Conservation (phyloP, 2,888 invertebrate genomes). For the Tetranychus truncatus region DNA sequence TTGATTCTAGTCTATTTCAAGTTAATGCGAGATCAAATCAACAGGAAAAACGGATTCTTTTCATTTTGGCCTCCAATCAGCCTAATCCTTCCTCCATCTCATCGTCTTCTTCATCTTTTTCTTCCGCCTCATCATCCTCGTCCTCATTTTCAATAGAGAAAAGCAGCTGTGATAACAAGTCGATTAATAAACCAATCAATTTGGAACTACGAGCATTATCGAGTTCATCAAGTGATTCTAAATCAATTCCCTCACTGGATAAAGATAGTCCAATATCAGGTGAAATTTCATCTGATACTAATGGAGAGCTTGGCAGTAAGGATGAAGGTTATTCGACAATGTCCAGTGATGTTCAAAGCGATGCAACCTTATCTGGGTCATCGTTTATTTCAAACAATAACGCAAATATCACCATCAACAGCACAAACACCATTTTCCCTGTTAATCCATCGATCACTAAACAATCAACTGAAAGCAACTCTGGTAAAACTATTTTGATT, state of each 20-base stretch:
- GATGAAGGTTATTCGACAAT: constrained; percentile 9
- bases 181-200: not conserved
- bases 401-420: too few species aligned
- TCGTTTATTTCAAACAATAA: too few species aligned
- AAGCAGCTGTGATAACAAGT: not conserved
- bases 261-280: constrained; percentile 7
- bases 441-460: too few species aligned
- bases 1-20: constrained; percentile 1
- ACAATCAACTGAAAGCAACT: too few species aligned
- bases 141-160: not conserved
- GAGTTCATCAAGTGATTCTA: constrained; percentile 2
- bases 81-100: not conserved
- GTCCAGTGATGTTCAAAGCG: constrained; percentile 7
- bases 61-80: not conserved
- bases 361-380: not conserved
- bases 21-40: not conserved
- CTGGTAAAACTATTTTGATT: too few species aligned
- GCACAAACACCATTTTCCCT: too few species aligned
- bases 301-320: not conserved
- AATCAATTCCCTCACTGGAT: not conserved
- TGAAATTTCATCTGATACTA: not conserved
- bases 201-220: not conserved
- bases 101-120: not conserved
- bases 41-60: not conserved
- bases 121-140: not conserved